Conservation (phyloP, 2,888 invertebrate genomes). For the Macrosoma leucophasiata region DNA sequence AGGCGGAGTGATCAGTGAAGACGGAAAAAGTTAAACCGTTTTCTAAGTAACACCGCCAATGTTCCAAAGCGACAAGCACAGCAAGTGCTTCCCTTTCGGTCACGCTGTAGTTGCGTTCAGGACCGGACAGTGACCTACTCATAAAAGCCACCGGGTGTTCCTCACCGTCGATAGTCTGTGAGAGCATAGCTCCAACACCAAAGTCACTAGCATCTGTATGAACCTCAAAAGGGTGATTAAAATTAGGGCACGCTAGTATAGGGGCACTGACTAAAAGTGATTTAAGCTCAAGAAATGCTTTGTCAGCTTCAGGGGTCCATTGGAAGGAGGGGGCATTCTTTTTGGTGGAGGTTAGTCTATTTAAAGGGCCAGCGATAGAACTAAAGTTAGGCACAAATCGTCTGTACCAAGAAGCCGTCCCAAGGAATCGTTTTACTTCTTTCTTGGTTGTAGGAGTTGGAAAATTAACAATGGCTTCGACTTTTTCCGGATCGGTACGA, state of each 20-base stretch:
- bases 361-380: conserved; percentile 22
- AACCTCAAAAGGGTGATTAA: conserved; percentile 23
- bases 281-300: no score
- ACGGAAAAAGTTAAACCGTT: conserved; percentile 13
- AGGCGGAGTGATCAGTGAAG: conserved; percentile 15
- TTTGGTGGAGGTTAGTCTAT: conserved; percentile 24
- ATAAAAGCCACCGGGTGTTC: no score
- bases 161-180: conserved; percentile 18
- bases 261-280: no score
- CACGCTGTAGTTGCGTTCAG: conserved; percentile 13
- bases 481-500: conserved; percentile 28
- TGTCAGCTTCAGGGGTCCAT: no score
- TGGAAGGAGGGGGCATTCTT: conserved; percentile 22
- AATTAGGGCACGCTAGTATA: no score
- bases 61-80: conserved; percentile 14
- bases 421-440: conserved; percentile 24
- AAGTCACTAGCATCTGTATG: conserved; percentile 25
- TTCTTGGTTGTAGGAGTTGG: conserved; percentile 22
- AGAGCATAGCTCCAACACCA: conserved; percentile 21
- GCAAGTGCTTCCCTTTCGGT: conserved; percentile 17
- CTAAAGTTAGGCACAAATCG: conserved; percentile 27
- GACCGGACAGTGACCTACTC: conserved; percentile 3
- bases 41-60: conserved; percentile 16
- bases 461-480: conserved; percentile 23
- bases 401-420: conserved; percentile 26